phyloP scores from a whole-genome alignment of 1,140 invertebrate species.

The Aphis craccivora region DNA sequence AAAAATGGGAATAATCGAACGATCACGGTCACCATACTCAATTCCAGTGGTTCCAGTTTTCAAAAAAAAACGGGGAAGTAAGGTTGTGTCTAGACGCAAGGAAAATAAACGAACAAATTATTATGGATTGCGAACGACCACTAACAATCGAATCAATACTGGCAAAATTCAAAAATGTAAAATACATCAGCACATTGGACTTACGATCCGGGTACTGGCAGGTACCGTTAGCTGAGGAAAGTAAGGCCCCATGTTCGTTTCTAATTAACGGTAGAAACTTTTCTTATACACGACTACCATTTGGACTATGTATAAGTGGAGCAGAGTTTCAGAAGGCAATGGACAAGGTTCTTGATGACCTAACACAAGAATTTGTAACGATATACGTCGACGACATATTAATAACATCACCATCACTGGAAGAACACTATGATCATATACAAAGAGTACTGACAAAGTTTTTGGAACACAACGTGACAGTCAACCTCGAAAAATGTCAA shows the following conservation, averaged over 20 bases:
- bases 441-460: neutral
- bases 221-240: neutral
- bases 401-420: neutral
- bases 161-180: neutral
- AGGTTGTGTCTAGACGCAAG: constrained; percentile 21
- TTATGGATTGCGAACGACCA: neutral
- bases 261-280: neutral
- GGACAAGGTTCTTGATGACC: neutral
- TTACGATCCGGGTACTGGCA: neutral
- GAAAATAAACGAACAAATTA: neutral
- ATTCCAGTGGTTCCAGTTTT: neutral
- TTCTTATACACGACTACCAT: neutral
- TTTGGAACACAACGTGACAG: neutral
- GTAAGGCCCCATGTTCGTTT: neutral
- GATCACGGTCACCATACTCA: neutral
- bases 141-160: neutral
- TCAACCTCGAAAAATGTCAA: neutral
- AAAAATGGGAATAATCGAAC: neutral
- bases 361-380: neutral
- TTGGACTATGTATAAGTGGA: neutral
- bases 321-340: neutral
- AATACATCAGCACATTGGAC: neutral
- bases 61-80: constrained; percentile 1
- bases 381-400: constrained; percentile 28
- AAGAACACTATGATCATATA: neutral